Evolutionary conservation across 1,140 invertebrate genomes (phyloP), one percentile per base, ranked within the genome.

Genomic region (Alviniconcha marisindica): DNA sequence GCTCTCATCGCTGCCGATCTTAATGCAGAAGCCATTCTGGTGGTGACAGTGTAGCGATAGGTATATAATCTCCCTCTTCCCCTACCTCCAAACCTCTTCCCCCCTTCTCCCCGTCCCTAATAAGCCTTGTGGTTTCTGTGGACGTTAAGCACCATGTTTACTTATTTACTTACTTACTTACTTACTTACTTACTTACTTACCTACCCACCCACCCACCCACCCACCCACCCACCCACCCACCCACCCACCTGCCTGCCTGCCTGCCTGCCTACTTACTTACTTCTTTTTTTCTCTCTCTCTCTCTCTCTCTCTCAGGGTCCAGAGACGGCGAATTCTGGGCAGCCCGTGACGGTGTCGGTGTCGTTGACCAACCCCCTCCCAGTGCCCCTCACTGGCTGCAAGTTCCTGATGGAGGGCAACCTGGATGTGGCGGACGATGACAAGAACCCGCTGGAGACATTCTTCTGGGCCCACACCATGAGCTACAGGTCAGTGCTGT

Each of bases 351-450:
- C 36, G 1, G 78, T 80, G 21, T 31, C 12, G 36, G 24, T 69
- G 4, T 66, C 56, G 15, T 40, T 80, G 4, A 44, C 56, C 24
- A 80, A 80, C 78, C 78, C 78, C 40, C 40, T 80, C 36, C n/a
- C 38, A 0, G 21, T 38, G 14, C 77, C 78, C 4, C 56, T 80
- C 44, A 80, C 78, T 28, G n/a, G 14, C 2, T 80, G 77, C 24
- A 1, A 24, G 56, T 38, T 80, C 24, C 31, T 24, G 31, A 80
- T 80, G 78, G 18, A n/a, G 33, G 78, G 78, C 2, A 60, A 66
- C 28, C 60, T 80, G 18, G 18, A 31, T 21, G 56, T 66, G 24
- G 33, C 12, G 0, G 78, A 80, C 18, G 60, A 69, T n/a, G 40
- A 44, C 54, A 7, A 24, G 12, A 54, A 78, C 48, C 10, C 24